Percentiles rank a stretch among this genome's conserved stretches.
Conservation (phyloP, 2,113 vertebrate genomes). For the Aplodontia rufa region DNA sequence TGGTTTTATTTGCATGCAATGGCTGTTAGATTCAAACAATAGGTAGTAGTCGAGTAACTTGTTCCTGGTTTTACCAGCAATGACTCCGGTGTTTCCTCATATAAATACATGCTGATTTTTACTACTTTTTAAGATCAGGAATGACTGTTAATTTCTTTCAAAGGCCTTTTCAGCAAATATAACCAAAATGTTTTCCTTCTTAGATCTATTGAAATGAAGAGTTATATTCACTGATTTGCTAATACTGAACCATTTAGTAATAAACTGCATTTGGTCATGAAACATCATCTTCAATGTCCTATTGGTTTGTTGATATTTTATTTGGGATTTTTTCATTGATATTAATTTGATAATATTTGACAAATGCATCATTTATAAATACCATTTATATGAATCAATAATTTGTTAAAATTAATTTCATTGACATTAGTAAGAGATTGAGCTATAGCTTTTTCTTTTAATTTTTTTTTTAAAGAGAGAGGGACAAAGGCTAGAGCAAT, state of each 20-base stretch:
- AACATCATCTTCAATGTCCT: background rate
- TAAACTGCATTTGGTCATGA: background rate
- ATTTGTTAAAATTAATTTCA: background rate
- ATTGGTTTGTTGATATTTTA: background rate
- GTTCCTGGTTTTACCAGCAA: background rate
- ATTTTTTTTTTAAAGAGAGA: too few species aligned
- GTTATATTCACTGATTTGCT: background rate
- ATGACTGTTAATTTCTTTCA: background rate
- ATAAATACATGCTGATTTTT: background rate
- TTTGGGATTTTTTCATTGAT: background rate
- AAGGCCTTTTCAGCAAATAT: background rate
- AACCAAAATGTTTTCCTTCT: background rate
- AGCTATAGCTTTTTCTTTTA: too few species aligned
- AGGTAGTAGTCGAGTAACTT: background rate
- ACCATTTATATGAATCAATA: background rate
- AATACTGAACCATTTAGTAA: background rate
- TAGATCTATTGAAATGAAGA: background rate
- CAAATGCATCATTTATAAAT: background rate
- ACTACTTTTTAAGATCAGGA: background rate
- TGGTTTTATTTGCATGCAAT: background rate
- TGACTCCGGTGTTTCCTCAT: background rate
- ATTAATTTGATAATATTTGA: background rate
- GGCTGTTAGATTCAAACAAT: background rate
- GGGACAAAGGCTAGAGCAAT: too few species aligned
- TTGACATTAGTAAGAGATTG: background rate